Conservation (phyloP, 1,140 invertebrate genomes). For the Aricia agestis region DNA sequence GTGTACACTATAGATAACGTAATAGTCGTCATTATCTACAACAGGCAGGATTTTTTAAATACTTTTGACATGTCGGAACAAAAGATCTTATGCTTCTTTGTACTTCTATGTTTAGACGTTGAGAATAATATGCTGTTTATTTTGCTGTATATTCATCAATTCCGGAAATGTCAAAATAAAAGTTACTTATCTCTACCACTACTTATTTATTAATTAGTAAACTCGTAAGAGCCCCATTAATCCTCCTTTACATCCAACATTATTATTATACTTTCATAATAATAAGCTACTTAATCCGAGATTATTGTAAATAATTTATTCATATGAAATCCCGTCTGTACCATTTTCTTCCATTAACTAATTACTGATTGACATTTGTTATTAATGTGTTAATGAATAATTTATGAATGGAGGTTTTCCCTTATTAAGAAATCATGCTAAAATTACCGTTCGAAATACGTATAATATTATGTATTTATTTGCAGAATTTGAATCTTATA, state of each 20-base stretch:
- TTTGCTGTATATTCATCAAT: no score
- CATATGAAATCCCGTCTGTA: background rate
- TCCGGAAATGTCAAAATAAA: background rate
- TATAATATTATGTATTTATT: no score
- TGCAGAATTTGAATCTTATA: background rate
- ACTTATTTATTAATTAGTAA: background rate
- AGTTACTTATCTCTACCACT: background rate
- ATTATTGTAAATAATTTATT: constrained; percentile 11
- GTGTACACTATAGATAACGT: background rate
- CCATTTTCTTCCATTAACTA: constrained; percentile 15
- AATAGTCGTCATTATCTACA: background rate
- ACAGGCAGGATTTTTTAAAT: background rate
- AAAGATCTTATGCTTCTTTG: no score
- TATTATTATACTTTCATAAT: background rate
- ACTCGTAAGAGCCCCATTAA: background rate
- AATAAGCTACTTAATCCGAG: constrained; percentile 9
- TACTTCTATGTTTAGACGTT: no score
- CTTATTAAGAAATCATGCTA: background rate
- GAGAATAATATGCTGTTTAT: no score
- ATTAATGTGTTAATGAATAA: constrained; percentile 2
- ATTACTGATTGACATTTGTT: constrained; percentile 6
- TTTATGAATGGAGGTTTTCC: background rate
- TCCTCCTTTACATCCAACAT: background rate
- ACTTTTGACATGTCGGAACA: no score
- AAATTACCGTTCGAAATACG: no score